Evolutionary conservation across 1,140 invertebrate genomes (phyloP), one percentile per base, ranked within the genome.

Genomic region (Drosophila rhopaloa): DNA sequence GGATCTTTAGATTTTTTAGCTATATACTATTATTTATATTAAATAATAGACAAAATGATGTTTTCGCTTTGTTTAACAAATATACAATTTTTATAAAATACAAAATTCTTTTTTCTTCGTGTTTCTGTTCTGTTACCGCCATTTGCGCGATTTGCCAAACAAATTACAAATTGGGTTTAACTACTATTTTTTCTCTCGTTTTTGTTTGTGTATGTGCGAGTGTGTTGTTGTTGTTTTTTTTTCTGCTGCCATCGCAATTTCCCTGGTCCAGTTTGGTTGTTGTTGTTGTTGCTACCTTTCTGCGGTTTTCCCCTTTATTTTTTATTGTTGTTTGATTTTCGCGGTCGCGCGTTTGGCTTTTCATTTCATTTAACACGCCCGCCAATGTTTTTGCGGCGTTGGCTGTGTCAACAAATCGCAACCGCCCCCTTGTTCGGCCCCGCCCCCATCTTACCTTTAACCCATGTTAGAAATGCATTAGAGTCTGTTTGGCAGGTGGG

Each of bases 281-380:
- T 50, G 37, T 37, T 43, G 14, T 47, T 66, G 48, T 51, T 14
- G 68, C 55, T 57, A 63, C 71, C 71, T 65, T 71, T 66, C 54
- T 75, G 65, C 62, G 80, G 74, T 63, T 61, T 48, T n/a, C 24
- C 48, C 53, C 27, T 59, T 82, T 88, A 79, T 83, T 89, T 88
- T 89, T 89, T 83, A 88, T 88, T 88, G 83, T 88, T 86, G 84
- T 89, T 88, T 88, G 83, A 88, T 88, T 88, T 88, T 83, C 79
- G 83, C 84, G 83, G 79, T 88, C 83, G 76, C 83, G 79, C 79
- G 76, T 76, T 89, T 86, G 84, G 79, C 83, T 83, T 83, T 89
- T 88, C 83, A 83, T 79, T 88, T 89, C 72, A 86, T 86, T 86
- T 83, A 86, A 86, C 83, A 70, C 83, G 66, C 56, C 76, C 79